phyloP scores from a whole-genome alignment of 2,888 invertebrate genomes.

The Lissonota sp. region DNA sequence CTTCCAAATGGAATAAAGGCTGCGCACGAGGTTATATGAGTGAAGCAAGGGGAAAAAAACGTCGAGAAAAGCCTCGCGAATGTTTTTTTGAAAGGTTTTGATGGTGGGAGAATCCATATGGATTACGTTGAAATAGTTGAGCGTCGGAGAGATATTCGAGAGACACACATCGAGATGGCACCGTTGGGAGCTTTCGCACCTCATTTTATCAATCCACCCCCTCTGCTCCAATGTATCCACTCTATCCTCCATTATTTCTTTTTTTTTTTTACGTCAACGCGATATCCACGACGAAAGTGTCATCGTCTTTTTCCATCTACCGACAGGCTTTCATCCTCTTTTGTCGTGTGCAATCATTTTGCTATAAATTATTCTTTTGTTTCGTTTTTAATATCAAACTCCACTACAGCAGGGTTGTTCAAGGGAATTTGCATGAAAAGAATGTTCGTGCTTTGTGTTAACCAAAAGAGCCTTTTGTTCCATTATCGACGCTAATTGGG shows the following conservation, averaged over 20 bases:
- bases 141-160: constrained; percentile 52
- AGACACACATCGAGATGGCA: constrained; percentile 66
- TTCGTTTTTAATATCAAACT: too few relatives aligned
- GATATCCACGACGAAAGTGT: constrained; percentile 2
- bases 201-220: constrained; percentile 71
- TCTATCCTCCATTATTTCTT: constrained; percentile 12
- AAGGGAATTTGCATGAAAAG: too few relatives aligned
- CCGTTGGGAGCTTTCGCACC: constrained; percentile 65
- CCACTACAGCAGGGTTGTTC: too few relatives aligned
- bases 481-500: too few relatives aligned
- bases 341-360: too few relatives aligned
- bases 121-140: constrained; percentile 65
- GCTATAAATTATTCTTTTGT: too few relatives aligned
- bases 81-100: constrained; percentile 40
- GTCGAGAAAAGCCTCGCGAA: constrained; percentile 10
- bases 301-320: too few relatives aligned
- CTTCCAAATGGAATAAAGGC: constrained; percentile 23
- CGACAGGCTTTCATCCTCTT: too few relatives aligned
- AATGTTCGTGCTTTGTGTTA: too few relatives aligned
- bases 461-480: too few relatives aligned
- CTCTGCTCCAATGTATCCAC: constrained; percentile 50
- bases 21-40: not conserved
- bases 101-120: constrained; percentile 26
- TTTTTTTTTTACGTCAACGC: not conserved
- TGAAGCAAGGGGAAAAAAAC: constrained; percentile 18